A percentile compares a stretch with the other conserved stretches of the same genome.
Conservation (phyloP, 2,113 vertebrate species). For the Colaptes auratus region DNA sequence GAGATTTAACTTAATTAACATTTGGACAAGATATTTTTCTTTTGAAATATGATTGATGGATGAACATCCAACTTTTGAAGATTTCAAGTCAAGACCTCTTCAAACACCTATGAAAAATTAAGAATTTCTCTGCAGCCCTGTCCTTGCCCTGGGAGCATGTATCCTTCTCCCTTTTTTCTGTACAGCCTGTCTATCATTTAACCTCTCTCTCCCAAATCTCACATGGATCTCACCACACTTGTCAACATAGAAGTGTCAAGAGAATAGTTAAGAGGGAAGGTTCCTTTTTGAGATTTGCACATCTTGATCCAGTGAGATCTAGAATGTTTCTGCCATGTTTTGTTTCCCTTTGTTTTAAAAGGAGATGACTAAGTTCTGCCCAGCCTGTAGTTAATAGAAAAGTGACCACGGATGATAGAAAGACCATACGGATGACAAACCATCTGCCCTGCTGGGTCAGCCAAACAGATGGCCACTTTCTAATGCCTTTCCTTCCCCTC, state of each 20-base stretch:
- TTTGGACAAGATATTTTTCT: neutral
- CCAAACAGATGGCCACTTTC: slow-evolving; percentile 24
- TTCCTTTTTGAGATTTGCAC: neutral
- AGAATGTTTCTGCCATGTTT: neutral
- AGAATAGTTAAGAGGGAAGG: neutral
- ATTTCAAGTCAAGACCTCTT: neutral
- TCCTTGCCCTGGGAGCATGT: neutral
- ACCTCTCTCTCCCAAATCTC: neutral
- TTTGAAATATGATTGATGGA: neutral
- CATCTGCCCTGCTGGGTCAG: neutral
- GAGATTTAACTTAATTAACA: neutral
- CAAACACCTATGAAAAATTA: neutral
- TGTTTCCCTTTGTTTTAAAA: neutral
- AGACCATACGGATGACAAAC: neutral
- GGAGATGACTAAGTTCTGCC: neutral
- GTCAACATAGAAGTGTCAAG: neutral
- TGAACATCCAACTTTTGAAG: neutral
- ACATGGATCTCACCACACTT: neutral
- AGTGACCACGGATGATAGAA: neutral
- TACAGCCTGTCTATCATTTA: neutral
- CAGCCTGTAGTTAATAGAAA: neutral
- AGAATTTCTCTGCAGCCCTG: neutral
- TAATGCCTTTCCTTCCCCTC: neutral
- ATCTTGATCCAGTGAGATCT: neutral
- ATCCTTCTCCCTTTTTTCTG: neutral